Conservation (phyloP, 2,888 invertebrate genomes). For the Patella caerulea region DNA sequence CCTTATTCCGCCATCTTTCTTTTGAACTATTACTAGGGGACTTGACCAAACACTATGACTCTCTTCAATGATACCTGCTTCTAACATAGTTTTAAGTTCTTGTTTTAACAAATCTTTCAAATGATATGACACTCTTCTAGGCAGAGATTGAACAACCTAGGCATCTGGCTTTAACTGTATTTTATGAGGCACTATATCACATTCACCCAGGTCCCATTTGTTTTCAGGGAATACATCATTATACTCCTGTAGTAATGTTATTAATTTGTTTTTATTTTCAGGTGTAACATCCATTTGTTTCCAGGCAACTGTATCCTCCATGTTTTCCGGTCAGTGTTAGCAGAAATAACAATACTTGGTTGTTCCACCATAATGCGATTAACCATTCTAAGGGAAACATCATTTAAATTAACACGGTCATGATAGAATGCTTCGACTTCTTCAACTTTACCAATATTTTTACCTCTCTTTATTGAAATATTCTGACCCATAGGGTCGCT, state of each 20-base stretch:
- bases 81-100: neutral
- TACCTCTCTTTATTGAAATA: neutral
- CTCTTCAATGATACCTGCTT: neutral
- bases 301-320: no score
- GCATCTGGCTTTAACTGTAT: conserved; percentile 1
- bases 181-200: neutral
- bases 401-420: neutral
- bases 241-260: neutral
- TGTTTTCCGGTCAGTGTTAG: no score
- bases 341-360: no score
- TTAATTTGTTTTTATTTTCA: no score
- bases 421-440: neutral
- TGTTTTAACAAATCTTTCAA: neutral
- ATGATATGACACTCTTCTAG: neutral
- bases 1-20: neutral
- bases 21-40: neutral
- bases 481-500: neutral
- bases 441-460: neutral
- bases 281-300: no score
- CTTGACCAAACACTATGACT: neutral
- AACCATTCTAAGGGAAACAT: neutral
- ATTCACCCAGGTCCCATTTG: neutral
- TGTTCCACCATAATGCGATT: neutral
- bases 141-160: neutral
- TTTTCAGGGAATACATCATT: neutral